Base-by-base conservation (phyloP, 2,113 vertebrate genomes). In the Brienomyrus brachyistius region DNA sequence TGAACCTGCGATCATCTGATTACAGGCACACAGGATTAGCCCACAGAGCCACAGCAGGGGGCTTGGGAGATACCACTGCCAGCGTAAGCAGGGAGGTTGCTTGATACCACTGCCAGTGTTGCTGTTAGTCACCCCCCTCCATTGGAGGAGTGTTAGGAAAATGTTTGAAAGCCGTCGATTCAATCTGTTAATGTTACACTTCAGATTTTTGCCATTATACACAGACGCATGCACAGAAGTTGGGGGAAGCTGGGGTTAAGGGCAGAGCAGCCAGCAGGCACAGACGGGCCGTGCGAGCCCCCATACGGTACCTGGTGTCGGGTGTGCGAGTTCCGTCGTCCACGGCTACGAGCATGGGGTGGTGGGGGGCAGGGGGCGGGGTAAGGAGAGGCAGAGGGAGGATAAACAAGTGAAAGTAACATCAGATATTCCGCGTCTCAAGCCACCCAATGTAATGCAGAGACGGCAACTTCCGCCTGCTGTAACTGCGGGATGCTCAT, bases 321-420 rank as follows among this genome's bases (percentile, higher is more conserved):
- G 1, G 97, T 94, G 95, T 99, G 98, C 92, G 98, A 99, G 95
- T 99, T 99, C 95, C 98, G 97, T 96, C 98, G 97, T 98, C 98
- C 98, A 92, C 98, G 97, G 97, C 98, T 99, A 97, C 94, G 95
- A 96, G 95, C 94, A 92, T 95, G 95, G 95, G 95, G 94, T 95
- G 93, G 40, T 40, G 40, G 40, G 40, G 94, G 94, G 94, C 90
- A 90, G 35, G 94, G 94, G 90, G 17, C n/a, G 94, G 95, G 94
- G 95, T 95, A 94, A 93, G 94, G 94, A 96, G 93, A 93, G 91
- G 31, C 94, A 96, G 92, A 96, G 94, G 95, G 93, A 94, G 70
- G 80, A 86, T 90, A 95, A 94, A 94, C 85, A 70, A 88, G 27
- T n/a, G 77, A 74, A 47, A 77, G 43, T 83, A 90, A 95, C 94